Percentiles rank a stretch among this genome's conserved stretches.
These are phyloP conservation scores for Melinaea marsaeus DNA, from an alignment of 2,888 invertebrate genomes.

Conservation along the genomic window DNA sequence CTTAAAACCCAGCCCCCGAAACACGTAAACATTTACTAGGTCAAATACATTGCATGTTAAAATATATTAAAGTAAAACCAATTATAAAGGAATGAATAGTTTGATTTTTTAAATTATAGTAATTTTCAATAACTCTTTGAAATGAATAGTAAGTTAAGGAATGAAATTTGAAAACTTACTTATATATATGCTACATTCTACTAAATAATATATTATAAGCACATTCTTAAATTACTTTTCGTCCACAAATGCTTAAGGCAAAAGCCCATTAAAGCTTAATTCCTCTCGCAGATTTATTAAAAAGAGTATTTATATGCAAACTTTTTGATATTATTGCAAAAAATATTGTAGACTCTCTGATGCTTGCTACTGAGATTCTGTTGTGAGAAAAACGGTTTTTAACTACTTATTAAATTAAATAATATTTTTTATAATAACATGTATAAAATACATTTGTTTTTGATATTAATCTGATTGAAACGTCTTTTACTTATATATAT, in stretches of 20 bases:
- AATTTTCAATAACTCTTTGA: neutral
- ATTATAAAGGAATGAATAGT: constrained; percentile 2
- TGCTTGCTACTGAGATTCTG: too few species aligned
- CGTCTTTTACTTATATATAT: too few species aligned
- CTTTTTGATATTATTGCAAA: neutral
- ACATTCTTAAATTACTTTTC: neutral
- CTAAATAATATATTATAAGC: neutral
- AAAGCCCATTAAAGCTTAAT: constrained; percentile 25
- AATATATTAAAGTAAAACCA: constrained; percentile 1
- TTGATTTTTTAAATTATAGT: neutral
- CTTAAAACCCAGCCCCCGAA: constrained; percentile 2
- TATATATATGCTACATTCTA: neutral
- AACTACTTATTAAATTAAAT: constrained; percentile 10
- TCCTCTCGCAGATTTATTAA: constrained; percentile 13
- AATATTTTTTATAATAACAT: too few species aligned
- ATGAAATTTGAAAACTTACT: too few species aligned
- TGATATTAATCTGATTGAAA: too few species aligned
- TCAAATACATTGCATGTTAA: constrained; percentile 3
- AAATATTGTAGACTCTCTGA: too few species aligned
- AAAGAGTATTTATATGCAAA: neutral
- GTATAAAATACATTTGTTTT: too few species aligned
- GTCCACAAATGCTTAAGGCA: neutral
- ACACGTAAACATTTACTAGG: constrained; percentile 15
- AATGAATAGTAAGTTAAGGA: neutral
- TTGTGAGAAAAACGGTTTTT: neutral